Percentiles rank a stretch among this genome's conserved stretches.
phyloP scores from a whole-genome alignment of 2,113 vertebrate species.

The Oreochromis spilurus region DNA sequence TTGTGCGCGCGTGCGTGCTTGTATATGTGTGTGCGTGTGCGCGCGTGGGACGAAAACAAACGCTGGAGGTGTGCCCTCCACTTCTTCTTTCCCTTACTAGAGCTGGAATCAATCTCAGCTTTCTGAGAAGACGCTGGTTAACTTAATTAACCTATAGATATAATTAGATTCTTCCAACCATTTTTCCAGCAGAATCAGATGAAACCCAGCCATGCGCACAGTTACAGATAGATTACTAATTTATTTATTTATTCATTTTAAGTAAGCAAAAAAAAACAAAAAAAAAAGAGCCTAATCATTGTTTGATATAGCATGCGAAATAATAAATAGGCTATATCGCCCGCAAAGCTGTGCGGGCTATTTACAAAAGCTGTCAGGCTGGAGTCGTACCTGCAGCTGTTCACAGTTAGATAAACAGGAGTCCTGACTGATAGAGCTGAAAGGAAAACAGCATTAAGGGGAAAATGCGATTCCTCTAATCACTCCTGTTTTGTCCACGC shows the following conservation, averaged over 20 bases:
- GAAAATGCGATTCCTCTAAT: not conserved
- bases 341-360: not conserved
- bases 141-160: not conserved
- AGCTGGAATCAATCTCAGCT: not conserved
- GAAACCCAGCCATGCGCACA: not conserved
- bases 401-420: not conserved
- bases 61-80: not conserved
- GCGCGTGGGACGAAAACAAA: not conserved
- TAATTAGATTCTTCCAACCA: conserved; percentile 19
- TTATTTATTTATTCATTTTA: not conserved
- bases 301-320: not conserved
- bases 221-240: not conserved
- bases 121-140: conserved; percentile 9
- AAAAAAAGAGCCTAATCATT: not conserved
- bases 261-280: not conserved
- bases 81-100: not conserved
- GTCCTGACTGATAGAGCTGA: not conserved
- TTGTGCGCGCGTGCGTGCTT: not conserved
- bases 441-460: not conserved
- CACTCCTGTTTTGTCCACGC: not conserved
- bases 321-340: not conserved
- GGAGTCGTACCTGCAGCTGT: not conserved
- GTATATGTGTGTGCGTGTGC: not conserved
- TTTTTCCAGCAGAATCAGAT: not conserved
- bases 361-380: not conserved